Base-by-base conservation (phyloP, 2,888 invertebrate species). In the Mythimna lalbum region DNA sequence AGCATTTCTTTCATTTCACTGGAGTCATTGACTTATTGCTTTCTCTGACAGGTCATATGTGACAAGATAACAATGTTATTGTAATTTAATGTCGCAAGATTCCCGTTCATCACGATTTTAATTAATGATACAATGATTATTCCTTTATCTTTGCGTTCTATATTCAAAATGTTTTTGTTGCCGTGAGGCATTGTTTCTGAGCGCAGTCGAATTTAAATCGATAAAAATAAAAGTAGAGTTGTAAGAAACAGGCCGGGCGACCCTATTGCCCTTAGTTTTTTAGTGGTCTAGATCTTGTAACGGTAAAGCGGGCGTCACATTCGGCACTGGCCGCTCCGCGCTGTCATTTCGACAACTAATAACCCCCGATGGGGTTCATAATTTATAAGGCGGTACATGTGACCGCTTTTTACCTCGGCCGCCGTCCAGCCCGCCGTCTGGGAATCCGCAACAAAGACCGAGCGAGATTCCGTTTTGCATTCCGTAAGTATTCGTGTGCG, bases 371-470 rank as follows among this genome's bases (percentile, higher is more conserved):
- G 87, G 88, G 85, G 90, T 88, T 93, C 91, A 93, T 93, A 93
- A 94, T 94, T 93, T 94, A 93, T 91, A 92, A 92, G 93, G 91
- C 91, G 90, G 92, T 88, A 87, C 89, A 90, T 90, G 91, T 91
- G 93, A 92, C 93, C 91, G 93, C 94, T 95, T 96, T 96, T 96
- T 96, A 92, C 93, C 86, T 89, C 87, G 73, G 60, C 83, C 86
- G 86, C 83, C 88, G 88, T 87, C 90, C 80, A 77, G 75, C 78
- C 92, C 92, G 92, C 90, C 92, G 96, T 96, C 96, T 96, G 96
- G 93, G 96, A 95, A 96, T 96, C 95, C 90, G 91, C 91, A 92
- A 93, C 95, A 94, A 95, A 95, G 95, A 92, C 88, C 90, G 87
- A 87, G 87, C 92, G 89, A 92, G 92, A 95, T 95, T 94, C 95